Percentiles rank a stretch among this genome's conserved stretches.
phyloP scores from a whole-genome alignment of 2,797 vertebrate species.

The Syngnathus rostellatus region DNA sequence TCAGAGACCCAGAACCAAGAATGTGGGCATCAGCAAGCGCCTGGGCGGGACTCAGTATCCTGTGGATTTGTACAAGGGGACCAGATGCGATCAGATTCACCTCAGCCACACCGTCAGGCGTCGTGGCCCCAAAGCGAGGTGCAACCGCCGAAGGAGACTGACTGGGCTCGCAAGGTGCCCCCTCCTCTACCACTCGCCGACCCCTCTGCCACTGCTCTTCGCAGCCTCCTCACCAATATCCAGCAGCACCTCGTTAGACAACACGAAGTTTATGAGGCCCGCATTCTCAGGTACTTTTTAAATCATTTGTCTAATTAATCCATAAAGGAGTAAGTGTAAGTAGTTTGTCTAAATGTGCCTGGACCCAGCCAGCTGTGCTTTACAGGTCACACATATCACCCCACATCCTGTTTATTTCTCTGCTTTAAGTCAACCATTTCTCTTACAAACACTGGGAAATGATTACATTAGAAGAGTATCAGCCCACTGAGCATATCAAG shows the following conservation, averaged over 20 bases:
- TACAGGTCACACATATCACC: conserved; percentile 33
- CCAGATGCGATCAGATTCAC: not conserved
- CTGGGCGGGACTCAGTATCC: conserved; percentile 43
- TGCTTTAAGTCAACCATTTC: conserved; percentile 1
- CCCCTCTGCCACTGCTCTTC: conserved; percentile 55
- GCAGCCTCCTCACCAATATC: conserved; percentile 61
- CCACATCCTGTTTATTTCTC: conserved; percentile 49
- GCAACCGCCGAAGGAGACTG: conserved; percentile 18
- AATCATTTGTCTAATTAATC: not conserved
- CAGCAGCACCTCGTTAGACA: conserved; percentile 65
- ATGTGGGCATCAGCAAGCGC: conserved; percentile 36
- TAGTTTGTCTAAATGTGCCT: not conserved
- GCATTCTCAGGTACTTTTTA: conserved; percentile 53
- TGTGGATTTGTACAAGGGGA: conserved; percentile 20
- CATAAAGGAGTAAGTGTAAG: not conserved
- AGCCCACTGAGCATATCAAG: too few species aligned
- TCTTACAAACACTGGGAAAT: not conserved
- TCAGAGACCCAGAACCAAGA: conserved; percentile 26
- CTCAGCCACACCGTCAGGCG: not conserved
- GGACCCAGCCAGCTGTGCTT: conserved; percentile 23
- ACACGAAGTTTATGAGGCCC: conserved; percentile 59
- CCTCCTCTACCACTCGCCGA: conserved; percentile 56
- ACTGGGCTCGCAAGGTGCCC: conserved; percentile 37
- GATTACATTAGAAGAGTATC: not conserved
- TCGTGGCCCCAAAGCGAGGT: conserved; percentile 20